Base-by-base conservation (phyloP, 2,797 vertebrate species). In the Sylvia borin region DNA sequence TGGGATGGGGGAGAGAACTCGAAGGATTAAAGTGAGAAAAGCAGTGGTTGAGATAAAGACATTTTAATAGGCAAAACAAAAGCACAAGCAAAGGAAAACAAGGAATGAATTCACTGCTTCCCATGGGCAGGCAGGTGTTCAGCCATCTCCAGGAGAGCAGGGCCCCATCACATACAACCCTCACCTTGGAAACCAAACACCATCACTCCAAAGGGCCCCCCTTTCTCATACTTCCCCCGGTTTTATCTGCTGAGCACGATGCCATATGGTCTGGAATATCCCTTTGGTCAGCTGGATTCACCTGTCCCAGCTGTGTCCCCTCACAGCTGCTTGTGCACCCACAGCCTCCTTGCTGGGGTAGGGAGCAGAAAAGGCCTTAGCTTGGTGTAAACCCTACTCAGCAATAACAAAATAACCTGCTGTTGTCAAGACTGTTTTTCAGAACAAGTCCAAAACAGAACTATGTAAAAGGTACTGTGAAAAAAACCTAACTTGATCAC, bases 141-240 rank as follows among this genome's bases (percentile, higher is more conserved):
- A 78, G 51, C 34, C 43, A 29, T 32, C 22, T 13, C 3, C 40
- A 50, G 54, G 26, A 54, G 43, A 54, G 8, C 42, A 40, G 29
- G 21, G 32, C 13, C 34, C 11, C 19, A 20, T 66, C 38, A 66
- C 0, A 0, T 1, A 0, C 51, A 47, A 21, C 0, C 0, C 12
- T 62, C 17, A 38, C 42, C 48, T 85, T 24, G 61, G 25, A 47
- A 57, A 51, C 43, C 31, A 54, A 83, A 48, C 0, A 3, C 17
- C 10, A 22, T 68, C 11, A 22, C 10, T 47, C 24, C 0, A 4
- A 80, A 61, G 0, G 0, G 47, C 10, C 8, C 2, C 8, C 5
- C 10, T 45, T 61, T 19, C 14, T 66, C 3, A 1, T 68, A 43
- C 32, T 64, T 70, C 10, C 11, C 4, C 12, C 19, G 53, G 38